These are phyloP conservation scores for Pipistrellus pipistrellus DNA, from an alignment of 2,797 vertebrate species.

Conservation along the genomic window DNA sequence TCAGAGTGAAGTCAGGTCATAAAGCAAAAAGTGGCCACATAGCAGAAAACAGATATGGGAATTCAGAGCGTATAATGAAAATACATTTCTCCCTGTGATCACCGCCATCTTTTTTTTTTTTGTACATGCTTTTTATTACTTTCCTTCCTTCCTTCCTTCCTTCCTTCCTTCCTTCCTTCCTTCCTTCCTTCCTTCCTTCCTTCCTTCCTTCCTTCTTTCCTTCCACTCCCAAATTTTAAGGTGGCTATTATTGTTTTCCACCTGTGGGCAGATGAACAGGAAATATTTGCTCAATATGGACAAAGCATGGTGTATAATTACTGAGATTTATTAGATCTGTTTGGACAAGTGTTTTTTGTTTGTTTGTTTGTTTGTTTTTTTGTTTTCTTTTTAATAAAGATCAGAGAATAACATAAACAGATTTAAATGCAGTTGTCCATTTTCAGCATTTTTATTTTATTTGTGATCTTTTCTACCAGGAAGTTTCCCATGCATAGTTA, in stretches of 20 bases:
- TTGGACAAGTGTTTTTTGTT: not conserved
- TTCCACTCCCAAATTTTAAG: slow-evolving; percentile 59
- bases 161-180: too few relatives aligned
- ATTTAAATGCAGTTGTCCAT: slow-evolving; percentile 3
- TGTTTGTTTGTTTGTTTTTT: too few relatives aligned
- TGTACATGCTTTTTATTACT: too few relatives aligned
- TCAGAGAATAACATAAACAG: not conserved
- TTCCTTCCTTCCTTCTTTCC: not conserved
- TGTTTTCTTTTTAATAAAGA: slow-evolving; percentile 22
- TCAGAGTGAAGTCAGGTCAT: slow-evolving; percentile 2
- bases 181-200: too few relatives aligned
- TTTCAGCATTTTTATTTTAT: slow-evolving; percentile 36
- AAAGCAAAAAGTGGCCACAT: not conserved
- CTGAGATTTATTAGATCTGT: slow-evolving; percentile 6
- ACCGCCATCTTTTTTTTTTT: not conserved
- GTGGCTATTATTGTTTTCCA: slow-evolving; percentile 51
- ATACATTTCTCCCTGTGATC: not conserved
- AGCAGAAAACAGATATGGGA: slow-evolving; percentile 14
- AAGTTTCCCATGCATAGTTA: not conserved
- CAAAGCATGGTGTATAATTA: slow-evolving; percentile 36
- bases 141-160: too few relatives aligned
- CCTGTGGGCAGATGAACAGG: slow-evolving; percentile 12
- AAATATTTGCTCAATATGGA: slow-evolving; percentile 49
- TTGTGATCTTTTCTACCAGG: slow-evolving; percentile 11
- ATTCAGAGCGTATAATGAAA: slow-evolving; percentile 54